These are phyloP conservation scores for Brachionichthys hirsutus DNA, from an alignment of 2,113 vertebrate genomes.

Conservation along the genomic window DNA sequence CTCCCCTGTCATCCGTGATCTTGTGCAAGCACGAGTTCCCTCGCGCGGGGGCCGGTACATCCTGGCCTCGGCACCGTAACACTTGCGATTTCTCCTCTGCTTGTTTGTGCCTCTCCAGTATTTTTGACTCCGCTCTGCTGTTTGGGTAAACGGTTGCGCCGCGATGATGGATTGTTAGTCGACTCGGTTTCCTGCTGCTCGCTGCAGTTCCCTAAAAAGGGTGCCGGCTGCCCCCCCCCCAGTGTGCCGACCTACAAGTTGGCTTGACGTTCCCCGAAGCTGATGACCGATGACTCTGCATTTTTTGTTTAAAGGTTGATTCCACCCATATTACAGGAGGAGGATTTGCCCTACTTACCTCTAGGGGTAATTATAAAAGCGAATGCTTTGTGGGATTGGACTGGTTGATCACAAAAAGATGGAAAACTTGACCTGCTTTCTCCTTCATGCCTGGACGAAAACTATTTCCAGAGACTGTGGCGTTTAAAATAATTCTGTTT, in stretches of 20 bases:
- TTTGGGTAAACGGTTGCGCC: slow-evolving; percentile 43
- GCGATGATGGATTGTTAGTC: slow-evolving; percentile 58
- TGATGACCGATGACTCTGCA: too few relatives aligned
- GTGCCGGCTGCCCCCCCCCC: slow-evolving; percentile 7
- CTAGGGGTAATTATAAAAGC: too few relatives aligned
- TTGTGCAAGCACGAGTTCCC: slow-evolving; percentile 54
- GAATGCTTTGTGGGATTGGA: too few relatives aligned
- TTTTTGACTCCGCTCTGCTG: slow-evolving; percentile 47
- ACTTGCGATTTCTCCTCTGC: slow-evolving; percentile 42
- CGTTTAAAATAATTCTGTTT: too few relatives aligned
- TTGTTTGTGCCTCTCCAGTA: slow-evolving; percentile 55
- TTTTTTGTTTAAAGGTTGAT: too few relatives aligned
- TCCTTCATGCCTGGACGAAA: too few relatives aligned
- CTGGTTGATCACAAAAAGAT: too few relatives aligned
- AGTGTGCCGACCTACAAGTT: not conserved
- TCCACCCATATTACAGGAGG: too few relatives aligned
- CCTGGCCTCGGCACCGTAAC: slow-evolving; percentile 22
- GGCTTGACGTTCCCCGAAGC: too few relatives aligned
- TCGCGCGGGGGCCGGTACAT: slow-evolving; percentile 34
- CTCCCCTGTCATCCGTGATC: slow-evolving; percentile 60
- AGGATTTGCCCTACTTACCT: too few relatives aligned
- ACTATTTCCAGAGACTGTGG: too few relatives aligned
- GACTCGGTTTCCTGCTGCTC: slow-evolving; percentile 48
- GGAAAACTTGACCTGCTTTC: too few relatives aligned
- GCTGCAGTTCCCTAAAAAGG: slow-evolving; percentile 22